Evolutionary conservation across 2,797 vertebrate genomes (phyloP), one percentile per base, ranked within the genome.

Genomic region (Lophotriccus pileatus): DNA sequence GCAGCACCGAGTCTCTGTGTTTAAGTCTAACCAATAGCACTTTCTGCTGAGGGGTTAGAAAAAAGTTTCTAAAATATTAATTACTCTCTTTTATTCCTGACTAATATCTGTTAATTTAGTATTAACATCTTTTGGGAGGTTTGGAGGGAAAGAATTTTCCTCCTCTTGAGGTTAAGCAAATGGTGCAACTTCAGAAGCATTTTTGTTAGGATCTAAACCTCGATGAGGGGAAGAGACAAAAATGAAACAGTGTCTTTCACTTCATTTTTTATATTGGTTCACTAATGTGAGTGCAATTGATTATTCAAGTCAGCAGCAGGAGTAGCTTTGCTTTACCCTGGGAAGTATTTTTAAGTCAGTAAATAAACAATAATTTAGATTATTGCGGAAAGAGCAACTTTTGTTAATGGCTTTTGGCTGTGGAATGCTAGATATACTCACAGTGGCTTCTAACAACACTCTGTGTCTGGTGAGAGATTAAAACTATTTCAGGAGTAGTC

Each of bases 251-350:
- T 17, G 36, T 72, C 59, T 84, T 84, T 86, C 46, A 37, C 24
- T 84, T 79, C 12, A 43, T 59, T 82, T 76, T 90, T 82, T 84
- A 56, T 84, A 96, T 95, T 76, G n/a, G 5, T 64, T 73, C 39
- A 95, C 97, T 98, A 96, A 96, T 98, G 96, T 98, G 97, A 97
- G 95, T 96, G 75, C 97, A 79, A 76, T 90, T 87, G 88, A 74
- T 75, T 87, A 66, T 91, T 72, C 22, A 82, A 39, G 34, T 62
- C 78, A 81, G 64, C 66, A 83, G 50, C 76, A 89, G 59, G 14
- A 82, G 23, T 47, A 72, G 16, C 60, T 91, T 75, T 62, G 58
- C n/a, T 87, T 93, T 92, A 82, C 41, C 30, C 73, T 74, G 28
- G 69, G 44, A 90, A 58, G 23, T 82, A 36, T 27, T 70, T 77